phyloP scores from a whole-genome alignment of 2,888 invertebrate genomes.

The Agonopterix alstromeriana region DNA sequence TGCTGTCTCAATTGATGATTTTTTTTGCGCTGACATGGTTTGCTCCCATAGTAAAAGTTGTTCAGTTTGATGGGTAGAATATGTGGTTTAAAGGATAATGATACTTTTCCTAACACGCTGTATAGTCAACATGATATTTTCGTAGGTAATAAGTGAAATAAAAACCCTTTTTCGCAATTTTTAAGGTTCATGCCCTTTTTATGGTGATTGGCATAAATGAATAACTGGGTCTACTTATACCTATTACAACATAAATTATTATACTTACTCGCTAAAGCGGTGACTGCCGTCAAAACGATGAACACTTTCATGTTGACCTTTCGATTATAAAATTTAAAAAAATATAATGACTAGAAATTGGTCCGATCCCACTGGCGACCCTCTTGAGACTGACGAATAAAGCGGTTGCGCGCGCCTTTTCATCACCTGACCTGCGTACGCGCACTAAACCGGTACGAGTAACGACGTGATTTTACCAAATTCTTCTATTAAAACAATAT shows the following conservation, averaged over 20 bases:
- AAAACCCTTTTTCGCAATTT: too few species aligned
- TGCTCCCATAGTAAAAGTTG: too few species aligned
- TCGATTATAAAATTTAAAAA: slow-evolving; percentile 43
- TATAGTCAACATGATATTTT: too few species aligned
- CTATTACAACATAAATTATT: background rate
- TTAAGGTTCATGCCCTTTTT: too few species aligned
- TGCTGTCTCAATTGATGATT: too few species aligned
- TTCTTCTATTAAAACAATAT: slow-evolving; percentile 52
- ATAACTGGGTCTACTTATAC: too few species aligned
- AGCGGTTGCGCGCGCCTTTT: slow-evolving; percentile 66
- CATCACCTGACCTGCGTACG: slow-evolving; percentile 55
- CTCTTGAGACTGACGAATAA: slow-evolving; percentile 62
- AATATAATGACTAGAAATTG: slow-evolving; percentile 65
- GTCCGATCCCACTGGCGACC: slow-evolving; percentile 65
- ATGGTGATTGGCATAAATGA: too few species aligned
- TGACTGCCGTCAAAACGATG: slow-evolving; percentile 62
- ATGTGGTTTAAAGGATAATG: too few species aligned
- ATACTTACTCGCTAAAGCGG: slow-evolving; percentile 69
- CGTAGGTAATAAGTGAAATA: too few species aligned
- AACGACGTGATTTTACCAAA: slow-evolving; percentile 56
- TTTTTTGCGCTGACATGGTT: too few species aligned
- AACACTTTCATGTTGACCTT: slow-evolving; percentile 73
- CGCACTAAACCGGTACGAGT: slow-evolving; percentile 63
- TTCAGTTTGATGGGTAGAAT: too few species aligned
- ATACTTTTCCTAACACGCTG: too few species aligned